Conservation (phyloP, 1,140 invertebrate genomes). For the Drosophila elegans region DNA sequence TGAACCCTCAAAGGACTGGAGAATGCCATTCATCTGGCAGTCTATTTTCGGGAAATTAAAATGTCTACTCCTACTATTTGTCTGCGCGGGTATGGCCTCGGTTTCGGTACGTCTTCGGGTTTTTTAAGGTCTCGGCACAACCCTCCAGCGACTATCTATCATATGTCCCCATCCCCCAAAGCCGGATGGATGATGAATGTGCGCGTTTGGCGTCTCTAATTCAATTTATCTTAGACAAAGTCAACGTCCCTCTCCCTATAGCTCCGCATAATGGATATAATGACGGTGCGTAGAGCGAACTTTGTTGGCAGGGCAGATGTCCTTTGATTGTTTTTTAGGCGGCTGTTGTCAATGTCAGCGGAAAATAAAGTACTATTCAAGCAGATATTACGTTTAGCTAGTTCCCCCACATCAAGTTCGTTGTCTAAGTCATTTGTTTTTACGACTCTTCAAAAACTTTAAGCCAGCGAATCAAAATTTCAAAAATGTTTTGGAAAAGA, state of each 20-base stretch:
- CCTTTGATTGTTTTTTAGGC: constrained; percentile 61
- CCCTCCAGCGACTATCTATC: constrained; percentile 67
- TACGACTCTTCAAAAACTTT: constrained; percentile 12
- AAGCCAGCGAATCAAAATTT: constrained; percentile 15
- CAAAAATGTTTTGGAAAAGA: constrained; percentile 15
- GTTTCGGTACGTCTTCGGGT: constrained; percentile 29
- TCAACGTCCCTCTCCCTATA: constrained; percentile 42
- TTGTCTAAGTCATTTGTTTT: constrained; percentile 40
- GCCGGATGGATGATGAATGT: constrained; percentile 71
- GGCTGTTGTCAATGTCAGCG: constrained; percentile 30
- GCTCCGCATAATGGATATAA: constrained; percentile 62
- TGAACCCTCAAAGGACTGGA: constrained; percentile 31
- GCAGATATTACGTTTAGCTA: neutral
- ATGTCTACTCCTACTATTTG: constrained; percentile 80
- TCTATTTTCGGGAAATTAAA: constrained; percentile 78
- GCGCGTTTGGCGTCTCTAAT: constrained; percentile 78
- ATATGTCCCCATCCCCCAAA: constrained; percentile 35
- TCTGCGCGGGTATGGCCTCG: constrained; percentile 46
- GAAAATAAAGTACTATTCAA: constrained; percentile 10
- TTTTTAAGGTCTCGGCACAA: constrained; percentile 49
- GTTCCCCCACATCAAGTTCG: constrained; percentile 6
- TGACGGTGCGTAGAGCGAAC: constrained; percentile 44
- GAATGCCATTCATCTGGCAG: constrained; percentile 56
- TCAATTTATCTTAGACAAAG: constrained; percentile 82
- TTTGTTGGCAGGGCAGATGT: constrained; percentile 60